Evolutionary conservation across 1,140 invertebrate species (phyloP), one percentile per base, ranked within the genome.

Genomic region (Hycleus cichorii): DNA sequence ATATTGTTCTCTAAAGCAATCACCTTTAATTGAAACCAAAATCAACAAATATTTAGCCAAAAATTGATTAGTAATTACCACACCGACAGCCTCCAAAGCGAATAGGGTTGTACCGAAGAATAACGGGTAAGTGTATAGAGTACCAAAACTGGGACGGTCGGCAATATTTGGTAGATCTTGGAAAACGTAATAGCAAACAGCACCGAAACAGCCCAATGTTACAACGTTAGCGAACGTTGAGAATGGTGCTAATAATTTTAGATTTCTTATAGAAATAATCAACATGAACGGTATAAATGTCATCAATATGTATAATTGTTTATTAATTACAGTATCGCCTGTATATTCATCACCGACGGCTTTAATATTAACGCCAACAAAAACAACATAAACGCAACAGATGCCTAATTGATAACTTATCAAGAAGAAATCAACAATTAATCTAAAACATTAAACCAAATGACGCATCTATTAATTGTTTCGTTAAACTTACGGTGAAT

Each of bases 21-120:
- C 18, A 93, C 86, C 89, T 89, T 18, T 18, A 60, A 42, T 42
- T 8, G 73, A 69, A 49, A 60, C 43, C 26, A 49, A 48, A 40
- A 40, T 32, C 24, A 4, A 43, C 4, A 32, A 32, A 32, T 32
- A 7, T 32, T 32, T 32, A 5, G 32, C 1, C 2, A 32, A n/a
- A 47, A 11, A 47, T 42, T 25, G 24, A 48, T 50, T 50, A 38
- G 8, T 39, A 83, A 84, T 79, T 70, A 91, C 88, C 73, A 91
- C 86, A 27, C 89, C 89, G 38, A 94, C 91, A 24, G 91, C 91
- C 71, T 94, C 91, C 45, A 94, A 76, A 0, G 92, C 88, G 75
- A 93, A 95, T 6, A 95, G 75, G 0, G 88, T 88, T 0, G 90
- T 93, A 0, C 91, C 91, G 72, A 95, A 89, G 64, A 87, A 93